phyloP scores from a whole-genome alignment of 2,797 vertebrate genomes.

The Lemur catta region DNA sequence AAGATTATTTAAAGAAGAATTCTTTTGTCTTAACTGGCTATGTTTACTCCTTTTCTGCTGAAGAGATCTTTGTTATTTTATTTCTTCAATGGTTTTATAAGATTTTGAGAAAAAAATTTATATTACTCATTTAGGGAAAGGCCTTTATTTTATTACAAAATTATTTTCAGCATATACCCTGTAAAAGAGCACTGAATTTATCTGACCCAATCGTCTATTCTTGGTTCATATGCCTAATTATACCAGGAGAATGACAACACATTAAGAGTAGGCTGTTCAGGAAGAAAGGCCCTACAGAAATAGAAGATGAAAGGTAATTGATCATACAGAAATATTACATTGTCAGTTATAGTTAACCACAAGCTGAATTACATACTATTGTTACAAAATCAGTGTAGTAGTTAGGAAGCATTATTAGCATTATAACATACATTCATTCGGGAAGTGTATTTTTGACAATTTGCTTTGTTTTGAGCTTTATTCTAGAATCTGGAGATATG shows the following conservation, averaged over 20 bases:
- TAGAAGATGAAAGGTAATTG: not conserved
- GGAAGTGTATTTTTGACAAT: not conserved
- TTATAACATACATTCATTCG: not conserved
- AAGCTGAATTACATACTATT: constrained; percentile 10
- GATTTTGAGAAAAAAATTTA: not conserved
- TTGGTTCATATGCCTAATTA: not conserved
- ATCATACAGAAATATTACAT: not conserved
- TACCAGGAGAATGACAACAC: not conserved
- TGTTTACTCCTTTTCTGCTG: not conserved
- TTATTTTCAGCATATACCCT: not conserved
- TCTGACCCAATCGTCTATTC: not conserved
- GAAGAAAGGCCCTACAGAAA: not conserved
- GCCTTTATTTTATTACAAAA: not conserved
- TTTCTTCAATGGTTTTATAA: not conserved
- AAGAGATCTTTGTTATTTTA: not conserved
- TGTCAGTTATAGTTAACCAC: not conserved
- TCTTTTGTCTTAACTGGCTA: not conserved
- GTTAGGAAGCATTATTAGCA: not conserved
- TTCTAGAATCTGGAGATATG: not conserved
- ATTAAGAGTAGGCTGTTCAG: not conserved
- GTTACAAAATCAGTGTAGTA: constrained; percentile 9
- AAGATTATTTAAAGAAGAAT: not conserved
- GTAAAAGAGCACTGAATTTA: not conserved
- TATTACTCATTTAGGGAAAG: not conserved
- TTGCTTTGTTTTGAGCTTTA: not conserved